These are phyloP conservation scores for Tychaedon coryphoeus DNA, from an alignment of 2,113 vertebrate genomes.

Conservation along the genomic window DNA sequence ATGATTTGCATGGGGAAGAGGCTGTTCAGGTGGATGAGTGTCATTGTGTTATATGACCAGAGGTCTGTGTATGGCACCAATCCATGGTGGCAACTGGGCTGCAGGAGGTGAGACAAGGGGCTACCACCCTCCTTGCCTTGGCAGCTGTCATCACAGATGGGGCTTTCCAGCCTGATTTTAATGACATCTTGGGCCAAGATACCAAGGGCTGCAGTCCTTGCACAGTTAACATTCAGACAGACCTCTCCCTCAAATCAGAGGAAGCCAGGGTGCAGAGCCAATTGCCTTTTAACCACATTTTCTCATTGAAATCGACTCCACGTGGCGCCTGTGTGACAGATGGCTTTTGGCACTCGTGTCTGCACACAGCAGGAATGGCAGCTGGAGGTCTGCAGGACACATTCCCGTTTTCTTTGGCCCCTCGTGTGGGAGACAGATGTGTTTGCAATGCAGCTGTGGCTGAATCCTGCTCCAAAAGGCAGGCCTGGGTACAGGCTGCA, in stretches of 20 bases:
- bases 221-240: neutral
- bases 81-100: accelerated
- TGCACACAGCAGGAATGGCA: neutral
- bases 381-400: neutral
- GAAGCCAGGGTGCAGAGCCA: neutral
- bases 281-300: neutral
- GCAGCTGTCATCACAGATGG: neutral
- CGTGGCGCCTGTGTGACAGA: neutral
- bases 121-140: accelerated
- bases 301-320: neutral
- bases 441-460: neutral
- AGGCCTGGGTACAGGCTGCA: neutral
- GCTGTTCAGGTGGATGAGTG: neutral
- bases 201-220: neutral
- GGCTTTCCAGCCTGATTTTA: neutral
- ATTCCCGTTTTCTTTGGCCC: neutral
- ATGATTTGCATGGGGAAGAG: neutral
- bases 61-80: neutral
- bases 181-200: neutral
- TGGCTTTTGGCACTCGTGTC: neutral
- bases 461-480: neutral
- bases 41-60: neutral
- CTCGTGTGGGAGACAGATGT: neutral
- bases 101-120: neutral
- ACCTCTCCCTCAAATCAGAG: neutral